Conservation (phyloP, 2,888 invertebrate species). For the Diadegma fenestrale region DNA sequence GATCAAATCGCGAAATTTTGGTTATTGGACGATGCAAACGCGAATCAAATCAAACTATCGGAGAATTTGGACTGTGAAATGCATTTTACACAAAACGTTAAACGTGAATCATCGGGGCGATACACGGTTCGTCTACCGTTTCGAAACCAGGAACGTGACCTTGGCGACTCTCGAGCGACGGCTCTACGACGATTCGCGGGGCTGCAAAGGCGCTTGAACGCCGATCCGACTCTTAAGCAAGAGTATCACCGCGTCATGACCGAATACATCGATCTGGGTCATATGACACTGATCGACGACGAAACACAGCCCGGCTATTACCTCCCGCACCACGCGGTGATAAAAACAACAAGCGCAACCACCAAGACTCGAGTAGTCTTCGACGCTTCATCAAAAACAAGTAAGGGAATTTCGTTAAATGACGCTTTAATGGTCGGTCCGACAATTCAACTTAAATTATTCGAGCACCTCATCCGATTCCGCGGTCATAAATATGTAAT, state of each 20-base stretch:
- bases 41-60: constrained; percentile 27
- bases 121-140: constrained; percentile 59
- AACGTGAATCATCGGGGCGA: constrained; percentile 39
- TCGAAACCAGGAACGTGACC: constrained; percentile 23
- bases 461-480: constrained; percentile 58
- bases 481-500: constrained; percentile 56
- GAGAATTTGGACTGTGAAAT: constrained; percentile 49
- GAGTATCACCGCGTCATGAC: constrained; percentile 56
- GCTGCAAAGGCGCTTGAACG: constrained; percentile 35
- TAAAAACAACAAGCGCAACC: constrained; percentile 54
- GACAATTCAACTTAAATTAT: constrained; percentile 58
- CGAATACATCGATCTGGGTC: constrained; percentile 56
- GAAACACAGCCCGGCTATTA: constrained; percentile 55
- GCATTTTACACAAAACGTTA: constrained; percentile 47
- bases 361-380: constrained; percentile 53
- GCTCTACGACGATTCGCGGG: constrained; percentile 46
- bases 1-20: constrained; percentile 53
- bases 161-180: constrained; percentile 52
- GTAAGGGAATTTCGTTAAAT: constrained; percentile 52
- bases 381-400: constrained; percentile 52
- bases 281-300: constrained; percentile 51
- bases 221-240: constrained; percentile 36
- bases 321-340: constrained; percentile 58
- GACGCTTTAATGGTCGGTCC: constrained; percentile 58
- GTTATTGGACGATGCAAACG: constrained; percentile 53